Evolutionary conservation across 2,797 vertebrate species (phyloP).

Genomic region (Gymnopithys bicolor): DNA sequence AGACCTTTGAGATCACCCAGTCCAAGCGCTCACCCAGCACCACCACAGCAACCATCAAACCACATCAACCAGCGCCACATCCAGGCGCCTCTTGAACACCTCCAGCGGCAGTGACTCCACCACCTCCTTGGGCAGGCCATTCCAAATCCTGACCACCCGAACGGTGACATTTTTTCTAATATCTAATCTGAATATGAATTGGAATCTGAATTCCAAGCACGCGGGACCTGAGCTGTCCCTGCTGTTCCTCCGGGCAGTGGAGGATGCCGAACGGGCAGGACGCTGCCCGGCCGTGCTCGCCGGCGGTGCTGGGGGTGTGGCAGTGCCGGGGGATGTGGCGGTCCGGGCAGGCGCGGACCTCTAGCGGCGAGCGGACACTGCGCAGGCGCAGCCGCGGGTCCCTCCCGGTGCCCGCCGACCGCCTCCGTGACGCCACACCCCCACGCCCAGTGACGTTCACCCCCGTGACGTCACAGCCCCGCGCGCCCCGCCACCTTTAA

Average conservation of each 20-base stretch:
- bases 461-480: accelerated
- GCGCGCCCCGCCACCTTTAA: not conserved
- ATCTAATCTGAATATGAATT: not conserved
- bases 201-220: not conserved
- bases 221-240: accelerated
- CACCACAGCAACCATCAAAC: not conserved
- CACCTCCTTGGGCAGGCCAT: not conserved
- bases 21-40: no score
- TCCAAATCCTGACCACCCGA: not conserved
- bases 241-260: not conserved
- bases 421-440: accelerated
- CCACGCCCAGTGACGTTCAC: not conserved
- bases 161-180: accelerated
- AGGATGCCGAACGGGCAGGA: not conserved
- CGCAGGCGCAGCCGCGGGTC: no score
- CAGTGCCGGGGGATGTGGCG: no score
- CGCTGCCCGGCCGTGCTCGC: no score
- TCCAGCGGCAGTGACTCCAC: no score
- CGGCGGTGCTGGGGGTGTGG: no score
- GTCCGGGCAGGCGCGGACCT: not conserved
- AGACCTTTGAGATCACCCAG: not conserved
- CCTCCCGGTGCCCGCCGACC: not conserved
- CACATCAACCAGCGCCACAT: not conserved
- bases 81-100: not conserved
- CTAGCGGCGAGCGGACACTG: not conserved